Conservation (phyloP, 2,888 invertebrate genomes). For the Idaea biselata region DNA sequence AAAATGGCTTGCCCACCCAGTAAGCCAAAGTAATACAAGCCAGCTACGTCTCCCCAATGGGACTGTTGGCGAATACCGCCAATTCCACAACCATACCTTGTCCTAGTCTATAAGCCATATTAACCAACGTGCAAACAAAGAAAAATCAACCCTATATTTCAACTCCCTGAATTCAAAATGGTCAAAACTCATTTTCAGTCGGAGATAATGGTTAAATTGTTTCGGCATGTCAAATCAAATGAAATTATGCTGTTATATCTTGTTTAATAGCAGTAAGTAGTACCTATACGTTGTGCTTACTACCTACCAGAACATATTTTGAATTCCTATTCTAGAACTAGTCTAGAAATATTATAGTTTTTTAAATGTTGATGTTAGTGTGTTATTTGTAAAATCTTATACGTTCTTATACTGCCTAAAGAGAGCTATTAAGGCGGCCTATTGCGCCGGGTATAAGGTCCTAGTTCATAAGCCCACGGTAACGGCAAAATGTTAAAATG, state of each 20-base stretch:
- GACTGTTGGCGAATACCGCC: conserved; percentile 77
- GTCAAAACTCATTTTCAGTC: conserved; percentile 57
- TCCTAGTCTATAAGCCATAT: conserved; percentile 56
- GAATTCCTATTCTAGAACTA: not conserved
- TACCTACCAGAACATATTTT: not conserved
- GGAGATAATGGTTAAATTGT: conserved; percentile 79
- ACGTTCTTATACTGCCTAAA: too few species aligned
- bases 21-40: conserved; percentile 50
- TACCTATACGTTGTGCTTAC: not conserved
- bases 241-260: conserved; percentile 80
- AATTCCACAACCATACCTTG: conserved; percentile 67
- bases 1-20: conserved; percentile 71
- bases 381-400: not conserved
- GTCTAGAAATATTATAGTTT: not conserved
- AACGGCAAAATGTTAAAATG: too few species aligned
- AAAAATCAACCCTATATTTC: conserved; percentile 42
- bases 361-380: not conserved
- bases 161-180: conserved; percentile 28
- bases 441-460: too few species aligned
- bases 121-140: conserved; percentile 30
- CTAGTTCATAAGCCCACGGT: too few species aligned
- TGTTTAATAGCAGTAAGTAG: conserved; percentile 71
- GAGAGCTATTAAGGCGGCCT: too few species aligned
- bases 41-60: conserved; percentile 62
- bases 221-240: conserved; percentile 80